Evolutionary conservation across 1,140 invertebrate genomes (phyloP).

Genomic region (Zophobas morio): DNA sequence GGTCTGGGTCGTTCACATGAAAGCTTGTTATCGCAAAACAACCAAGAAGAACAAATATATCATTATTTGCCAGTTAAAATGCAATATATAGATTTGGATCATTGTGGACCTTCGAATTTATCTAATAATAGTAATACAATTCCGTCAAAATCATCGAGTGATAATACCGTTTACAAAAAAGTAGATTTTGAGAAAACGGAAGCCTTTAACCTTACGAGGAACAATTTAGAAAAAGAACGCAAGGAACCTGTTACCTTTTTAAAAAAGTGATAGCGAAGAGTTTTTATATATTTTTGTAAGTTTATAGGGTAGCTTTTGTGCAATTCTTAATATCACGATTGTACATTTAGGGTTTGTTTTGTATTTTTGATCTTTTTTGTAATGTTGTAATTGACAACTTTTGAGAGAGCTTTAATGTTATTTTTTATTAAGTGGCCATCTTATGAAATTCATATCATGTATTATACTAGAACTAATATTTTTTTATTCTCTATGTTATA

Average conservation of each 20-base stretch:
- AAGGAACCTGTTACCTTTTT: conserved; percentile 60
- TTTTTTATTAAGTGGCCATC: conserved; percentile 43
- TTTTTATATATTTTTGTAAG: conserved; percentile 7
- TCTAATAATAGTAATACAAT: conserved; percentile 39
- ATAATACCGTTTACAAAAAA: conserved; percentile 85
- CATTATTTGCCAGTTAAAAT: conserved; percentile 64
- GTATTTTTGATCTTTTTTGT: conserved; percentile 29
- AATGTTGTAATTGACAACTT: conserved; percentile 5
- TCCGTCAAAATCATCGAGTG: conserved; percentile 66
- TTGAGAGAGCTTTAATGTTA: conserved; percentile 43
- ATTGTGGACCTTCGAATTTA: conserved; percentile 59
- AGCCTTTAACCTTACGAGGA: conserved; percentile 89
- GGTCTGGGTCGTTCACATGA: conserved; percentile 59
- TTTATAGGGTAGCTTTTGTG: conserved; percentile 27
- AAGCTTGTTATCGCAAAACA: conserved; percentile 54
- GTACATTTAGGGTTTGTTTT: conserved; percentile 11
- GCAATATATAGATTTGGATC: conserved; percentile 85
- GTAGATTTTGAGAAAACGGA: conserved; percentile 94
- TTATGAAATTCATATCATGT: conserved; percentile 46
- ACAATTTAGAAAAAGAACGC: conserved; percentile 77
- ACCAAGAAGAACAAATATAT: conserved; percentile 56
- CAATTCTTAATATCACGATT: conserved; percentile 14
- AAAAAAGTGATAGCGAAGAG: conserved; percentile 56
- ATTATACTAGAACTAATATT: conserved; percentile 40
- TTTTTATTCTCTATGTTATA: conserved; percentile 42